These are phyloP conservation scores for Falco rusticolus DNA, from an alignment of 2,797 vertebrate genomes.

Conservation along the genomic window DNA sequence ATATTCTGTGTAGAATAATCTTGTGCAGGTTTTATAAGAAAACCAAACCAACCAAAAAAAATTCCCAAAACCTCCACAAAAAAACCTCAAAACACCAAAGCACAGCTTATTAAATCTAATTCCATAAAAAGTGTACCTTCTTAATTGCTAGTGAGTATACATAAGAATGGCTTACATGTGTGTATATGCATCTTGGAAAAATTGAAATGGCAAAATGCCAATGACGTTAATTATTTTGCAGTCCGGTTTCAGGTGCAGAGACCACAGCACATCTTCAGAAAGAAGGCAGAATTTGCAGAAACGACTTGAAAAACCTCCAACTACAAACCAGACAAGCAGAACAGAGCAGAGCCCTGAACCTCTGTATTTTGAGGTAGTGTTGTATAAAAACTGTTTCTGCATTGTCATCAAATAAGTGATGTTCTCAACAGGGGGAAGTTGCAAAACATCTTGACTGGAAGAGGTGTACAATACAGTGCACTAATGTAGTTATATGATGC, in stretches of 20 bases:
- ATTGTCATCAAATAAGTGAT: not conserved
- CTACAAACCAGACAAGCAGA: slow-evolving; percentile 66
- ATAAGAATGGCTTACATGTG: accelerated
- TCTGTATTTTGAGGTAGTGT: slow-evolving; percentile 92
- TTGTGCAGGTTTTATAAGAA: not conserved
- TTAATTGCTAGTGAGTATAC: not conserved
- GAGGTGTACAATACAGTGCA: not conserved
- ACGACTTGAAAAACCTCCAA: slow-evolving; percentile 77
- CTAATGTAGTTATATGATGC: not conserved
- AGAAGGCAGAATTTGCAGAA: slow-evolving; percentile 80
- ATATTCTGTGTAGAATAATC: not conserved
- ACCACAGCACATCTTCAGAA: slow-evolving; percentile 84
- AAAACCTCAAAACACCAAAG: not conserved
- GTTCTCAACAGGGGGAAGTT: not conserved
- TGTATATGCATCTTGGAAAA: not conserved
- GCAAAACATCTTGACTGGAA: not conserved
- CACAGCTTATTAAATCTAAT: not conserved
- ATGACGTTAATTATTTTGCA: slow-evolving; percentile 34
- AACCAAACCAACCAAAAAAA: not conserved
- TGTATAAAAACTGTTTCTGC: not conserved
- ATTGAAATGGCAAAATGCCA: not conserved
- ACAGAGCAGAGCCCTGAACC: slow-evolving; percentile 85
- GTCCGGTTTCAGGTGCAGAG: slow-evolving; percentile 81
- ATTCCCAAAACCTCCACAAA: not conserved
- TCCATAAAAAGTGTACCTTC: not conserved